Percentiles rank a stretch among this genome's conserved stretches.
Conservation (phyloP, 2,888 invertebrate species). For the Trachelus iudaicus region DNA sequence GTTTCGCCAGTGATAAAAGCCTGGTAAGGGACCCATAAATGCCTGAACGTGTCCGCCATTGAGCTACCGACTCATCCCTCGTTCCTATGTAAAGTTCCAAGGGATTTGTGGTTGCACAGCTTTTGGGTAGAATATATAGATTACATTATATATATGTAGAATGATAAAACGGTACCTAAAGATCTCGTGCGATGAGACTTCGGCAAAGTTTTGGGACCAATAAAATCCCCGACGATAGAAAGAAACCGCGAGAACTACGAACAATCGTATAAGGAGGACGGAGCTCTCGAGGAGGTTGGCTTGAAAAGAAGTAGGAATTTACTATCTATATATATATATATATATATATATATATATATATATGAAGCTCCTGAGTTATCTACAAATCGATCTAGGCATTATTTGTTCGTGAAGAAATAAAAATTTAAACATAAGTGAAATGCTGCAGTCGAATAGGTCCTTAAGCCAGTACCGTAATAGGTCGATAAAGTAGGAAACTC, state of each 20-base stretch:
- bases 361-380: background rate
- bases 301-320: background rate
- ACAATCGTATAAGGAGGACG: background rate
- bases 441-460: background rate
- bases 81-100: slow-evolving; percentile 72
- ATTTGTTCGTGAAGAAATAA: background rate
- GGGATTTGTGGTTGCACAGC: background rate
- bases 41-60: slow-evolving; percentile 15
- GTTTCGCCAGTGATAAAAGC: slow-evolving; percentile 30
- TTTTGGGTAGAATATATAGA: background rate
- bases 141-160: background rate
- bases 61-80: slow-evolving; percentile 67
- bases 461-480: background rate
- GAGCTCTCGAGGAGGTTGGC: background rate
- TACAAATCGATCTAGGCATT: background rate
- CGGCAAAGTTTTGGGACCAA: background rate
- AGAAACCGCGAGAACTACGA: background rate
- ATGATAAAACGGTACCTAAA: too few relatives aligned
- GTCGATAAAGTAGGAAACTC: background rate
- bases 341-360: background rate
- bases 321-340: background rate
- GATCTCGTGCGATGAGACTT: too few relatives aligned
- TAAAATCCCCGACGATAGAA: background rate
- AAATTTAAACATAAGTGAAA: background rate
- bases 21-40: slow-evolving; percentile 29